Evolutionary conservation across 1,140 invertebrate species (phyloP), one percentile per base, ranked within the genome.

Genomic region (Helicorthomorpha holstii): DNA sequence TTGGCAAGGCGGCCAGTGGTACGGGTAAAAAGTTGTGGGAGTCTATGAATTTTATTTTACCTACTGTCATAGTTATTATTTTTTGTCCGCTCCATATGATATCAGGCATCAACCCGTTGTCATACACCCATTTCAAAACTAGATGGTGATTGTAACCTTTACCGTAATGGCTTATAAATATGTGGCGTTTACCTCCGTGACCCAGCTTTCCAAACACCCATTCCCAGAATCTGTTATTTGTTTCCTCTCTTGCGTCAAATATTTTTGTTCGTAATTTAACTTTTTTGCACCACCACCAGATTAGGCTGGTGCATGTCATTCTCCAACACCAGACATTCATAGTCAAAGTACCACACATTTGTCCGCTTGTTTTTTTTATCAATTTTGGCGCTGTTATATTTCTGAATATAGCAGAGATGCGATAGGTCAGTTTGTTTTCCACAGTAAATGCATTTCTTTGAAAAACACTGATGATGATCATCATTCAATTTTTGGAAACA

Each of bases 111-210:
- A 19, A 2, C 1, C 27, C 24, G 2, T 42, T 27, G n/a, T 47
- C 4, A 16, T 52, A 44, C 7, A 52, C 2, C 21, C 2, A 24
- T n/a, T n/a, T n/a, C n/a, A n/a, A n/a, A n/a, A n/a, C n/a, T n/a
- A n/a, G n/a, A n/a, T n/a, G n/a, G n/a, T 45, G 22, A 12, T 49
- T 22, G 27, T 51, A 53, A 3, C 48, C 54, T 34, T 49, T 48
- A 41, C 44, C 27, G 27, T 55, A 50, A 14, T 52, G 54, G 12
- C 44, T 34, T 10, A 55, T 41, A 41, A 41, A 41, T 12, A 41
- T 19, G 12, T 41, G 12, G 12, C 19, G 12, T 12, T 19, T n/a
- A n/a, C n/a, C n/a, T n/a, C 19, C 38, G 12, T 19, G 12, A 41
- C 12, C 12, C 38, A 41, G 19, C 19, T 19, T 19, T 12, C 38